A percentile compares a stretch with the other conserved stretches of the same genome.
Evolutionary conservation across 1,140 invertebrate species (phyloP).

Genomic region (Streblospio benedicti): DNA sequence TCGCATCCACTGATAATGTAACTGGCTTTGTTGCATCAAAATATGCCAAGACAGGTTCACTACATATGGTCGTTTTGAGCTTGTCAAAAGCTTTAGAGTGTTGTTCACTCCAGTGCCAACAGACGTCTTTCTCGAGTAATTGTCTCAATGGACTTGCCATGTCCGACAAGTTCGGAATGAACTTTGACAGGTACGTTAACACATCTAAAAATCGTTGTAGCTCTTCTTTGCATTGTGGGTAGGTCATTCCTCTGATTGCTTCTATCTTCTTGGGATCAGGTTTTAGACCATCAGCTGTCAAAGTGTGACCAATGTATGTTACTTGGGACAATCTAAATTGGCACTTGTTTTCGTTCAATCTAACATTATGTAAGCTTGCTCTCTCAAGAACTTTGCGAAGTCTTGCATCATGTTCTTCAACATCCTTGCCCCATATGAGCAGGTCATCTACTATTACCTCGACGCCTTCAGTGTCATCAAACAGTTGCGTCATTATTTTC

Average conservation of each 20-base stretch:
- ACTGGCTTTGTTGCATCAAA: no score
- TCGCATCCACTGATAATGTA: no score
- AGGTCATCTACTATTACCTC: constrained; percentile 37
- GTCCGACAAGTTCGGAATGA: constrained; percentile 15
- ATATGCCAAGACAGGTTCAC: no score
- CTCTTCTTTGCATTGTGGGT: constrained; percentile 20
- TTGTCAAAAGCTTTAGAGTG: constrained; percentile 1
- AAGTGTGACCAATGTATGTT: background rate
- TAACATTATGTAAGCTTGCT: constrained; percentile 27
- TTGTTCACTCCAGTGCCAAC: constrained; percentile 4
- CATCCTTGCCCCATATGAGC: background rate
- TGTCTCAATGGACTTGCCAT: background rate
- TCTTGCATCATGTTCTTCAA: background rate
- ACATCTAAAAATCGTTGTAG: constrained; percentile 24
- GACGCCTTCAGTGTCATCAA: constrained; percentile 34
- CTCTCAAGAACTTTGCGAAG: constrained; percentile 28
- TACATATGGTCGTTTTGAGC: no score
- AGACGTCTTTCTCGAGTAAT: constrained; percentile 2
- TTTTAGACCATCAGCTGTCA: background rate
- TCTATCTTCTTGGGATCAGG: constrained; percentile 10
- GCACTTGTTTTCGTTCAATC: constrained; percentile 18
- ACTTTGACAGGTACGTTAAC: constrained; percentile 24
- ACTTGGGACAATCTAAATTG: background rate
- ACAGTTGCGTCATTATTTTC: constrained; percentile 25
- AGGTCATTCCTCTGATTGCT: constrained; percentile 13